These are phyloP conservation scores for Drosophila leonis DNA, from an alignment of 2,888 invertebrate species.

Conservation along the genomic window DNA sequence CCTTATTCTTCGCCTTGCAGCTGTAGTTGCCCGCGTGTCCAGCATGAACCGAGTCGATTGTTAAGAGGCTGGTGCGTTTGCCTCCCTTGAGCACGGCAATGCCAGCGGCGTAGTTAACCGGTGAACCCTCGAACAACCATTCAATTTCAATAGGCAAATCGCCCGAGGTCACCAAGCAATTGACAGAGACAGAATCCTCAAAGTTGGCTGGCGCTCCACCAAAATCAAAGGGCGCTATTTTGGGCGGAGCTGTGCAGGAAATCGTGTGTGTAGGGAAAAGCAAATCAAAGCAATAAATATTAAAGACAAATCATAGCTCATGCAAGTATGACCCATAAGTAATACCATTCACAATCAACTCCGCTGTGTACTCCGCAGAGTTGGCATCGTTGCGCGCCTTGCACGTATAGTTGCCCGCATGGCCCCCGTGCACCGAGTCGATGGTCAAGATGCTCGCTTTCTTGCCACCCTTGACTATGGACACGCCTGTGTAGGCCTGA, in stretches of 20 bases:
- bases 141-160: constrained; percentile 89
- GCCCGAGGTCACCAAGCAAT: constrained; percentile 91
- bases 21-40: constrained; percentile 89
- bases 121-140: constrained; percentile 87
- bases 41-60: constrained; percentile 89
- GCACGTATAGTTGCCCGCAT: constrained; percentile 92
- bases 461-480: constrained; percentile 86
- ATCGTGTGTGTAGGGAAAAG: constrained; percentile 3
- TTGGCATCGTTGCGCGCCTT: constrained; percentile 90
- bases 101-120: constrained; percentile 81
- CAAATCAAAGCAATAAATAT: constrained; percentile 31
- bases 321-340: constrained; percentile 7
- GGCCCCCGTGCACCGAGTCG: constrained; percentile 88
- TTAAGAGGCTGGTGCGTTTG: constrained; percentile 87
- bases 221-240: constrained; percentile 91
- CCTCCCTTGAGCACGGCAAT: constrained; percentile 84
- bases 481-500: constrained; percentile 84
- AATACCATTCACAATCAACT: constrained; percentile 90
- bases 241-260: constrained; percentile 89
- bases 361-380: constrained; percentile 88
- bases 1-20: constrained; percentile 88
- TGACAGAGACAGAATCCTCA: constrained; percentile 90
- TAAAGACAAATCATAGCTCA: constrained; percentile 22
- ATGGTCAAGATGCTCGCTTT: constrained; percentile 88
- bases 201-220: constrained; percentile 90